A percentile compares a stretch with the other conserved stretches of the same genome.
Conservation (phyloP, 2,797 vertebrate species). For the Cyprinella venusta region DNA sequence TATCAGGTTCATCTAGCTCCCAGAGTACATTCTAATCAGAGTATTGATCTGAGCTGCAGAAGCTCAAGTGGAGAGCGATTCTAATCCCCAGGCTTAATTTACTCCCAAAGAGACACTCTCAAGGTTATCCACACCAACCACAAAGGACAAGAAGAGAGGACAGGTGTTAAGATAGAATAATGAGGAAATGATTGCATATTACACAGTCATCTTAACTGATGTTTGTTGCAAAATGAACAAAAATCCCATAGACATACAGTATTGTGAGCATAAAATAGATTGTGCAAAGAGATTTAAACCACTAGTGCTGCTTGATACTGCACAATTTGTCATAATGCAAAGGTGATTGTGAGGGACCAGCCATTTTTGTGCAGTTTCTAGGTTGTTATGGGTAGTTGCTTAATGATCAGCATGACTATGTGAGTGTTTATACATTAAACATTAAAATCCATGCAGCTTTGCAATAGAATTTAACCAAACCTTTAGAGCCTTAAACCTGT, state of each 20-base stretch:
- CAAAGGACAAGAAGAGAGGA: conserved; percentile 34
- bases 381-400: not conserved
- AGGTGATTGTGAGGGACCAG: not conserved
- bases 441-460: not conserved
- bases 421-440: not conserved
- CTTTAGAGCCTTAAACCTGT: not conserved
- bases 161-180: not conserved
- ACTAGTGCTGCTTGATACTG: too few species aligned
- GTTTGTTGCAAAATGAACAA: not conserved
- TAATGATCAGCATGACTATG: not conserved
- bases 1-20: conserved; percentile 73
- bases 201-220: not conserved
- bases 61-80: conserved; percentile 64
- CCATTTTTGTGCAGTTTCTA: not conserved
- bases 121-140: conserved; percentile 69
- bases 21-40: conserved; percentile 71
- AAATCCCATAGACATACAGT: not conserved
- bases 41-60: conserved; percentile 75
- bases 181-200: not conserved
- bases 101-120: conserved; percentile 70
- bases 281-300: not conserved
- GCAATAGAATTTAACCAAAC: not conserved
- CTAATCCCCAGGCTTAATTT: conserved; percentile 76
- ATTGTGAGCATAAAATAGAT: not conserved
- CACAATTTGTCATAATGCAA: not conserved